Evolutionary conservation across 2,888 invertebrate species (phyloP).

Genomic region (Cerceris rybyensis): DNA sequence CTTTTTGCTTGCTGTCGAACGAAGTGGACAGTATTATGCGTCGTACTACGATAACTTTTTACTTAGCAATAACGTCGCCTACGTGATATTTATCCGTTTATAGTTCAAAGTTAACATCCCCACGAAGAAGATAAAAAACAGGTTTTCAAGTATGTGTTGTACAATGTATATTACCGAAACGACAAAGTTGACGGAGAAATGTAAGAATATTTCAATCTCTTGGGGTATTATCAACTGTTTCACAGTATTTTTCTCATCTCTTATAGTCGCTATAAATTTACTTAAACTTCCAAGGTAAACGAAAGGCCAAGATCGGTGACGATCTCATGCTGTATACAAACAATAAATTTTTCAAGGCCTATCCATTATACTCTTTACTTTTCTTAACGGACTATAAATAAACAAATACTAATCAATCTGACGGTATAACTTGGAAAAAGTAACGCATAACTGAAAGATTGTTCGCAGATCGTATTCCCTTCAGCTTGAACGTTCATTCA

Average conservation of each 20-base stretch:
- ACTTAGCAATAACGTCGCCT: slow-evolving; percentile 53
- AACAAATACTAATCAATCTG: too few relatives aligned
- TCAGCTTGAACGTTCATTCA: too few relatives aligned
- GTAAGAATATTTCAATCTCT: slow-evolving; percentile 27
- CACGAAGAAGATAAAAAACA: slow-evolving; percentile 2
- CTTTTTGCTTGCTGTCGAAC: slow-evolving; percentile 48
- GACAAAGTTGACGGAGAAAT: slow-evolving; percentile 6
- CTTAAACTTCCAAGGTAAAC: slow-evolving; percentile 29
- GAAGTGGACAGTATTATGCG: slow-evolving; percentile 47
- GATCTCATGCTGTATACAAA: slow-evolving; percentile 27
- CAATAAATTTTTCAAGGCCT: slow-evolving; percentile 6
- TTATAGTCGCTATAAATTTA: slow-evolving; percentile 15
- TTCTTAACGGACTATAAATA: not conserved
- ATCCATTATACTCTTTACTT: not conserved
- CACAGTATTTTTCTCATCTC: slow-evolving; percentile 43
- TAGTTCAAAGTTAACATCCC: slow-evolving; percentile 21
- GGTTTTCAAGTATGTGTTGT: not conserved
- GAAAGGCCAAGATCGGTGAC: slow-evolving; percentile 7
- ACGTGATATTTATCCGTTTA: slow-evolving; percentile 50
- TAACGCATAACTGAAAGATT: too few relatives aligned
- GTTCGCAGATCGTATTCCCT: too few relatives aligned
- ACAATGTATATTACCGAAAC: not conserved
- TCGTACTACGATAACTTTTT: slow-evolving; percentile 42
- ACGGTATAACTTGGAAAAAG: too few relatives aligned
- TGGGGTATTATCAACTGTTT: slow-evolving; percentile 22